Evolutionary conservation across 2,888 invertebrate genomes (phyloP).

Genomic region (Bimastos eiseni): DNA sequence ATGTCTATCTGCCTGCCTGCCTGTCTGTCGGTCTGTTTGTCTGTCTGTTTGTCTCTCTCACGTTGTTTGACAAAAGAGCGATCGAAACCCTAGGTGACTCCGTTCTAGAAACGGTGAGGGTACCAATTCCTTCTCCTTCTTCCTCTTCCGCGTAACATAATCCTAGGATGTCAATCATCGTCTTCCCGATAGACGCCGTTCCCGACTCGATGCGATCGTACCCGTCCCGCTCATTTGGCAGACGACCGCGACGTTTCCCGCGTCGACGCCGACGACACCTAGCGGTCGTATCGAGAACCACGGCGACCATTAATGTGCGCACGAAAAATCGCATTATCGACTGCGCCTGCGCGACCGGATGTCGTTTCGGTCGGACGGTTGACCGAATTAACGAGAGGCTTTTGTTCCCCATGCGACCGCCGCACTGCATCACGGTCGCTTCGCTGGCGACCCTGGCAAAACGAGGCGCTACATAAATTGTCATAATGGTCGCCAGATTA

Average conservation of each 20-base stretch:
- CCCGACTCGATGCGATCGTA: neutral
- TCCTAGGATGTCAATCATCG: no score
- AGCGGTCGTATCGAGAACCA: neutral
- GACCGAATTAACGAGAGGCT: neutral
- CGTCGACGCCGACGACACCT: neutral
- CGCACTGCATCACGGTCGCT: neutral
- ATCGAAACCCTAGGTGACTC: no score
- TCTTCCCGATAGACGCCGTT: no score
- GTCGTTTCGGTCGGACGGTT: neutral
- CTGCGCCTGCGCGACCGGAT: neutral
- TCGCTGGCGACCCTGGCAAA: neutral
- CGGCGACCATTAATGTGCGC: neutral
- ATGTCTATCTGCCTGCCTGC: constrained; percentile 24
- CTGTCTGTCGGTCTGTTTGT: constrained; percentile 21
- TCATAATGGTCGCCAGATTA: neutral
- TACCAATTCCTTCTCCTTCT: no score
- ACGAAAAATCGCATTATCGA: neutral
- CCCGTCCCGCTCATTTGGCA: neutral
- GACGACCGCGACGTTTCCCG: neutral
- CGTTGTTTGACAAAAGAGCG: no score
- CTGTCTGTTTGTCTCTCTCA: constrained; percentile 23
- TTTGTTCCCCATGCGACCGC: neutral
- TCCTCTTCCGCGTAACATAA: no score
- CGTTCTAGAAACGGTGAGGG: no score
- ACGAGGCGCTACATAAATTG: neutral